Percentiles rank a stretch among this genome's conserved stretches.
Conservation (phyloP, 1,140 invertebrate genomes). For the Yoshiicerus persimilis region DNA sequence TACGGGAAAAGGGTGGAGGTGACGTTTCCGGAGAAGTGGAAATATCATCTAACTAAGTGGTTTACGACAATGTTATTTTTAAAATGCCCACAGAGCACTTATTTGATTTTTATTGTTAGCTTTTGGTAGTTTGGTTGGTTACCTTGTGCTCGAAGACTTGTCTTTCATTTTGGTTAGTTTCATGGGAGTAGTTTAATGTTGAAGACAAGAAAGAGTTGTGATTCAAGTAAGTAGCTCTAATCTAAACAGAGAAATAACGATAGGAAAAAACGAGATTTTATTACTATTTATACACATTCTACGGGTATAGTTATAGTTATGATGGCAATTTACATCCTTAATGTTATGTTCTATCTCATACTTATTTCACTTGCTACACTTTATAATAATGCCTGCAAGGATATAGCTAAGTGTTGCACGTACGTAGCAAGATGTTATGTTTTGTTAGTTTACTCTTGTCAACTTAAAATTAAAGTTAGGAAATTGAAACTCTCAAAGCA, state of each 20-base stretch:
- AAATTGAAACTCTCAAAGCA: background rate
- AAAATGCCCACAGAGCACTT: conserved; percentile 5
- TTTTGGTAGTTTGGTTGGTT: background rate
- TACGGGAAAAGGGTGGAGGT: background rate
- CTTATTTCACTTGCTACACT: background rate
- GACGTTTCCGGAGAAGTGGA: background rate
- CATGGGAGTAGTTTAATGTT: background rate
- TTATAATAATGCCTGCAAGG: background rate
- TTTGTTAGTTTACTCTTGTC: background rate
- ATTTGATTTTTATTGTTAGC: conserved; percentile 3
- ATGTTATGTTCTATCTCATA: background rate
- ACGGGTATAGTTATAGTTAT: background rate
- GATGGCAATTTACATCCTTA: background rate
- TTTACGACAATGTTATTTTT: conserved; percentile 21
- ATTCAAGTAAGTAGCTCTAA: background rate
- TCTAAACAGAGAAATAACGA: background rate
- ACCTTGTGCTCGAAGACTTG: background rate
- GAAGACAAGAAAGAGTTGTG: background rate
- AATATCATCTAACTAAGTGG: background rate
- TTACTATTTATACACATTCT: background rate
- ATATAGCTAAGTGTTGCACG: background rate
- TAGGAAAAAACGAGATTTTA: background rate
- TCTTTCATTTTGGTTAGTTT: too few species aligned
- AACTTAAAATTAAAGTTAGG: background rate
- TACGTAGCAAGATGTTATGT: background rate